Evolutionary conservation across 2,113 vertebrate species (phyloP).

Genomic region (Zosterops lateralis): DNA sequence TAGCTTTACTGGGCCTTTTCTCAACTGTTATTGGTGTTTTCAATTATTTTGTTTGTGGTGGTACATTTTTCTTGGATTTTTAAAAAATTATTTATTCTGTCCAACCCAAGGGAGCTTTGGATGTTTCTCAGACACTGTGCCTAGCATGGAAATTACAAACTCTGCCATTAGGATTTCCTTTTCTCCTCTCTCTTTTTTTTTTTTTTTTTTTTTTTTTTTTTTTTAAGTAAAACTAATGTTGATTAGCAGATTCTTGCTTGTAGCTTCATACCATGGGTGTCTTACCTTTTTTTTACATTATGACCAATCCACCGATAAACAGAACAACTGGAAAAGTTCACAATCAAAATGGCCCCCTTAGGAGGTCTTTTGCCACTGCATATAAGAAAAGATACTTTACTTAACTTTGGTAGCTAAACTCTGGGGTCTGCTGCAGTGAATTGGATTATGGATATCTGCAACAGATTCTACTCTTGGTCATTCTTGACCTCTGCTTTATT

Average conservation of each 20-base stretch:
- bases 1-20: background rate
- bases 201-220: background rate
- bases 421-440: background rate
- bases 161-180: background rate
- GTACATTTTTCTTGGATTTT: background rate
- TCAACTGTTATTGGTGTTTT: background rate
- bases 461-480: background rate
- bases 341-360: background rate
- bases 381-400: background rate
- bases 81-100: background rate
- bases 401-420: background rate
- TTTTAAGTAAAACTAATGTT: background rate
- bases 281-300: background rate
- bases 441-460: background rate
- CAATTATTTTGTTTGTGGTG: accelerated
- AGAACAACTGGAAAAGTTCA: background rate
- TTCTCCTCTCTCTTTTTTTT: background rate
- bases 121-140: background rate
- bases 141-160: background rate
- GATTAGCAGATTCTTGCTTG: background rate
- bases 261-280: background rate
- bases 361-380: background rate
- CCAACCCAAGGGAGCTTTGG: background rate
- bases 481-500: background rate
- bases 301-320: background rate